Base-by-base conservation (phyloP, 2,797 vertebrate species). In the Erethizon dorsatum region DNA sequence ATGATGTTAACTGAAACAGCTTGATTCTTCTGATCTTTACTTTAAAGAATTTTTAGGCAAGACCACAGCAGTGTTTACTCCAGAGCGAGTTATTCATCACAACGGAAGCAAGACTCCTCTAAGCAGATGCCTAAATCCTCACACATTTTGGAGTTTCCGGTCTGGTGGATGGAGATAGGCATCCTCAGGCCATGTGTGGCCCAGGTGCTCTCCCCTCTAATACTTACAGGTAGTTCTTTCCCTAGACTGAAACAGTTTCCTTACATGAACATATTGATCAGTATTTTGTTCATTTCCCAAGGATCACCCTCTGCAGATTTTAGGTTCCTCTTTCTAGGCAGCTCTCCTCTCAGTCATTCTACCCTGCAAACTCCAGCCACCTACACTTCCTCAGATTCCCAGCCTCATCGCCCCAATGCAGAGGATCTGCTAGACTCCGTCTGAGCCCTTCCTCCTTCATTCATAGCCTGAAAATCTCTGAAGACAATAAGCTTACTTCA, bases 21-120 rank as follows among this genome's bases (percentile, higher is more conserved):
- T 80, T 91, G 26, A 77, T 86, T 92, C 28, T 79, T 85, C 73
- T 47, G 45, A 54, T 9, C n/a, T n/a, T 37, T 45, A 45, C 18
- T 57, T 94, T 88, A 17, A 77, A 75, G 52, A 79, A 78, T 83
- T 88, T 75, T 75, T 50, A 88, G 41, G 37, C 7, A 95, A 92
- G 31, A 57, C 1, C 31, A 84, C 9, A 92, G 37, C 17, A 33
- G 31, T 37, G 65, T 65, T 94, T 79, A n/a, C 4, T 50, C 18
- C 12, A 52, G 2, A 6, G 8, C 14, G 45, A 28, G 71, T 54
- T 28, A 18, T 57, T 2, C 14, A 3, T 80, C 33, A 12, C 5
- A 56, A 28, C 10, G 59, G 37, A 78, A 69, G 63, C 52, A 86
- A 83, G 11, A 63, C 24, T 75, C 22, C 47, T 93, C 45, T 94